A percentile compares a stretch with the other conserved stretches of the same genome.
Conservation (phyloP, 37 sponge, comb jelly and placozoan genomes). For the Corticium candelabrum region DNA sequence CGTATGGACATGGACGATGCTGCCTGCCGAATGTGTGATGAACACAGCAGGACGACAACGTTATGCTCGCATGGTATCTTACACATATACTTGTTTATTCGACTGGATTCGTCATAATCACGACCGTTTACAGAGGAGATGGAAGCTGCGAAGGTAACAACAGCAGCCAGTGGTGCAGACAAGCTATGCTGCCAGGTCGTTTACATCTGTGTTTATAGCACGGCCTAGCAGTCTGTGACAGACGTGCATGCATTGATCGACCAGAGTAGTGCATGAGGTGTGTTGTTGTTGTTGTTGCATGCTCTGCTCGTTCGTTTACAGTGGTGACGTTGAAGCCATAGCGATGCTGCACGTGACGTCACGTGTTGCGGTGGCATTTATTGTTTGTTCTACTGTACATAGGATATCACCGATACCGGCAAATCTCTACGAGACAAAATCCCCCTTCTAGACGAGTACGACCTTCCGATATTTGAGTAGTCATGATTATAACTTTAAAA, state of each 20-base stretch:
- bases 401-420: not conserved
- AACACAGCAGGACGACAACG: constrained; percentile 65
- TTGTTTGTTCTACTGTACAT: not conserved
- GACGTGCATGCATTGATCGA: too few species aligned
- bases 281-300: not conserved
- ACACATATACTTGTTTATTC: not conserved
- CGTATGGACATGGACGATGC: constrained; percentile 74
- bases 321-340: not conserved
- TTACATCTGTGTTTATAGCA: too few species aligned
- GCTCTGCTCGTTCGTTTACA: not conserved
- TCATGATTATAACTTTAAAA: too few species aligned
- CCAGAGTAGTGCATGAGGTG: too few species aligned
- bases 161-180: too few species aligned
- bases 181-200: too few species aligned
- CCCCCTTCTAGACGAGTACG: too few species aligned
- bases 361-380: not conserved
- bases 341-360: constrained; percentile 7
- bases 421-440: not conserved
- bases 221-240: too few species aligned
- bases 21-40: constrained; percentile 39
- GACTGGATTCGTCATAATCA: too few species aligned
- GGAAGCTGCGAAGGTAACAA: too few species aligned
- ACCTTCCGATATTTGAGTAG: too few species aligned
- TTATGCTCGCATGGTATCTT: constrained; percentile 29
- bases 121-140: too few species aligned